Percentiles rank a stretch among this genome's conserved stretches.
phyloP scores from a whole-genome alignment of 2,113 vertebrate species.

The Bubo blakistoni region DNA sequence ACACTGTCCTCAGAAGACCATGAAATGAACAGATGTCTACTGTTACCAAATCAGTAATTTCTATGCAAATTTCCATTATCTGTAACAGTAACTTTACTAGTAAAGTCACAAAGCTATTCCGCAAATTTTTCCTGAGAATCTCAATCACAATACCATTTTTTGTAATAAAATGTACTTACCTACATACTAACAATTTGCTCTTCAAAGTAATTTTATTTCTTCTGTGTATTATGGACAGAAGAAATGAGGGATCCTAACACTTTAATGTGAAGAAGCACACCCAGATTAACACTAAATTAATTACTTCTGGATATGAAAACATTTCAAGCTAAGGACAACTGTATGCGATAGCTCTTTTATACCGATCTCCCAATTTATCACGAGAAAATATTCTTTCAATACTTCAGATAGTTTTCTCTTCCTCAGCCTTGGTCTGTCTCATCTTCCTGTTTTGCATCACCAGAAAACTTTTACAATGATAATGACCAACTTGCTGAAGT shows the following conservation, averaged over 20 bases:
- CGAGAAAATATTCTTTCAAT: neutral
- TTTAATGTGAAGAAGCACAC: neutral
- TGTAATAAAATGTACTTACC: neutral
- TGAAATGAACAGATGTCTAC: neutral
- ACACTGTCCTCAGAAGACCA: neutral
- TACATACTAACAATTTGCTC: neutral
- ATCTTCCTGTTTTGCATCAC: neutral
- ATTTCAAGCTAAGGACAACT: neutral
- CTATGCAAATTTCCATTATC: neutral
- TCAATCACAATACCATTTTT: neutral
- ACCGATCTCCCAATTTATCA: neutral
- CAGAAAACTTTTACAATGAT: neutral
- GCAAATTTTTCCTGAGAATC: neutral
- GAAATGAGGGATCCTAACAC: neutral
- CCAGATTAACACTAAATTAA: neutral
- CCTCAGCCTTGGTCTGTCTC: neutral
- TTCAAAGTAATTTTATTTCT: neutral
- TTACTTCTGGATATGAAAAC: neutral
- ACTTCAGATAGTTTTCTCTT: neutral
- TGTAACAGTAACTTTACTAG: neutral
- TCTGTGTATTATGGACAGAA: neutral
- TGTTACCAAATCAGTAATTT: neutral
- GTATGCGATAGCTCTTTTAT: neutral
- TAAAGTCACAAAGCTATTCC: neutral
- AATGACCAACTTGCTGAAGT: neutral